These are phyloP conservation scores for Polydesmus complanatus DNA, from an alignment of 2,888 invertebrate genomes.

Conservation along the genomic window DNA sequence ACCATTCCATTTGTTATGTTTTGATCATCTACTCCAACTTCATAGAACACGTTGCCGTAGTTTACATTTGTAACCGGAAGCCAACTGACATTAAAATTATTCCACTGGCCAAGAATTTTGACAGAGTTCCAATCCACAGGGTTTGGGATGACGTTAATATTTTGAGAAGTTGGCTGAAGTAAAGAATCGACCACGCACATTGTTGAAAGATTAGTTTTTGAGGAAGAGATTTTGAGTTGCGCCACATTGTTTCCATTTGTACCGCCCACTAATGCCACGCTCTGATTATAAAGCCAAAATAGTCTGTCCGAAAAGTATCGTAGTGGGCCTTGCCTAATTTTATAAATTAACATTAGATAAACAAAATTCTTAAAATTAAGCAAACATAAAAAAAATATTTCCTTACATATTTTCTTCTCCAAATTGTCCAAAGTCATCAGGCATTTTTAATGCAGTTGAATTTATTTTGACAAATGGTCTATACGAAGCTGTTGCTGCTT, in stretches of 20 bases:
- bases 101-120: slow-evolving; percentile 56
- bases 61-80: slow-evolving; percentile 55
- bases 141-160: slow-evolving; percentile 47
- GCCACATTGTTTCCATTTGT: slow-evolving; percentile 58
- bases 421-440: neutral
- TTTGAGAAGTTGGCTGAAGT: slow-evolving; percentile 37
- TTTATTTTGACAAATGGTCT: neutral
- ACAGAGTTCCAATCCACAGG: slow-evolving; percentile 52
- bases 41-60: slow-evolving; percentile 68
- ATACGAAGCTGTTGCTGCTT: slow-evolving; percentile 33
- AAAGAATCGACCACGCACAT: slow-evolving; percentile 58
- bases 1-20: slow-evolving; percentile 10
- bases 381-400: no score
- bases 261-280: slow-evolving; percentile 61
- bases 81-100: slow-evolving; percentile 74
- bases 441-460: neutral
- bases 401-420: neutral
- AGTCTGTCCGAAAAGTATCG: slow-evolving; percentile 68
- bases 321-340: slow-evolving; percentile 44
- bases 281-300: slow-evolving; percentile 64
- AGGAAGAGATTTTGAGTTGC: slow-evolving; percentile 33
- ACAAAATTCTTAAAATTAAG: no score
- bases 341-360: no score
- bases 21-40: slow-evolving; percentile 39
- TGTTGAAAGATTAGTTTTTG: slow-evolving; percentile 44